Evolutionary conservation across 2,888 invertebrate genomes (phyloP), one percentile per base, ranked within the genome.

Genomic region (Zygogramma bicolorata): DNA sequence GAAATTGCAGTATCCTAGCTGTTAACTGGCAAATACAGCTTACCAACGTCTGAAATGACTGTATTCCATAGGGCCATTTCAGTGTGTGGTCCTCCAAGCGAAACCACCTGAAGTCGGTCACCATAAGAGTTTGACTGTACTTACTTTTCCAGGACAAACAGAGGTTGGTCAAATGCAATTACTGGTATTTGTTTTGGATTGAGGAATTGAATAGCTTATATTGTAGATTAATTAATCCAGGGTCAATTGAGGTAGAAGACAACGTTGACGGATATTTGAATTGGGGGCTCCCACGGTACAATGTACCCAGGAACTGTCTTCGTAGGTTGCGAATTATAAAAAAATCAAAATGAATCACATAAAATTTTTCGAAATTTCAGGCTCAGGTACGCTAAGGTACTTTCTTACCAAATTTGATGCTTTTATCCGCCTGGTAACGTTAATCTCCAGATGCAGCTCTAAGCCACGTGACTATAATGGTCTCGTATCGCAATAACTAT

Each of bases 351-450:
- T 18, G 2, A 46, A 46, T 18, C 3, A 46, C 18, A 10, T 18
- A 46, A 18, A 46, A 46, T 46, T 46, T 46, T 46, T 46, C 42
- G 42, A 46, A 46, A 46, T 46, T 46, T 46, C 42, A 46, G 42
- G 42, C 42, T 46, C 42, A 15, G 3, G 8, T 10, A 46, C 15
- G 2, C 42, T 15, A 46, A 46, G 18, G 42, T 46, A 46, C 15
- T 18, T 46, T 46, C 42, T 18, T 46, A 46, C 18, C 42, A 46
- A 46, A 46, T 46, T 46, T 46, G 42, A 18, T 18, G 42, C 42
- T 46, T 46, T 46, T 18, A 46, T 46, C 42, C 42, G 42, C 42
- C 42, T 18, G 42, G 42, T 46, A 46, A 46, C 42, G 15, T 15
- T 46, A 46, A 46, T 18, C 42, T 46, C 18, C 3, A 46, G 18